Percentiles rank a stretch among this genome's conserved stretches.
Evolutionary conservation across 2,113 vertebrate genomes (phyloP).

Genomic region (Excalfactoria chinensis): DNA sequence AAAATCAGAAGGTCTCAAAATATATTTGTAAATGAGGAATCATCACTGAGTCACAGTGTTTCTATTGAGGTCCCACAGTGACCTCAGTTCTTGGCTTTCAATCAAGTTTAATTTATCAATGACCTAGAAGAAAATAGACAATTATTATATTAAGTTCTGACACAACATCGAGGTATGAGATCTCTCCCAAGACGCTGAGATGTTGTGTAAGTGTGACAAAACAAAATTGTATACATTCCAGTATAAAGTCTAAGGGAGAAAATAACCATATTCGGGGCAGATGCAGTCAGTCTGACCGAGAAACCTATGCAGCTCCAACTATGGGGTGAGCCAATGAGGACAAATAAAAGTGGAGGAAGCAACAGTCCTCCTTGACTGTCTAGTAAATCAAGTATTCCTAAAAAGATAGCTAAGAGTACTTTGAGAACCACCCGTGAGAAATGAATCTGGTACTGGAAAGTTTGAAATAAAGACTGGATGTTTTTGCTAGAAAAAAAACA

Average conservation of each 20-base stretch:
- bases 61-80: constrained; percentile 33
- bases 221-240: accelerated
- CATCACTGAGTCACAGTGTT: constrained; percentile 58
- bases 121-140: not conserved
- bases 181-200: not conserved
- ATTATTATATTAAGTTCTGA: not conserved
- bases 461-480: not conserved
- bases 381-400: not conserved
- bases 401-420: not conserved
- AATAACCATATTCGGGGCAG: not conserved
- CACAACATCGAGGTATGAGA: not conserved
- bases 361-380: not conserved
- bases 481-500: not conserved
- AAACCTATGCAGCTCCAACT: not conserved
- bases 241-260: not conserved
- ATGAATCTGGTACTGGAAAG: not conserved
- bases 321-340: not conserved
- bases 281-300: not conserved
- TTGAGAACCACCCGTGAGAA: not conserved
- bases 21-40: constrained; percentile 53
- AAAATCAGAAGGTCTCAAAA: constrained; percentile 60
- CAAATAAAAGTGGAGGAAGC: not conserved
- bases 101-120: constrained; percentile 57
- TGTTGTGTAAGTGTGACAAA: not conserved
- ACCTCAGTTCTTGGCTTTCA: constrained; percentile 43